A percentile compares a stretch with the other conserved stretches of the same genome.
These are phyloP conservation scores for Cyclopterus lumpus DNA, from an alignment of 2,797 vertebrate genomes.

Conservation along the genomic window DNA sequence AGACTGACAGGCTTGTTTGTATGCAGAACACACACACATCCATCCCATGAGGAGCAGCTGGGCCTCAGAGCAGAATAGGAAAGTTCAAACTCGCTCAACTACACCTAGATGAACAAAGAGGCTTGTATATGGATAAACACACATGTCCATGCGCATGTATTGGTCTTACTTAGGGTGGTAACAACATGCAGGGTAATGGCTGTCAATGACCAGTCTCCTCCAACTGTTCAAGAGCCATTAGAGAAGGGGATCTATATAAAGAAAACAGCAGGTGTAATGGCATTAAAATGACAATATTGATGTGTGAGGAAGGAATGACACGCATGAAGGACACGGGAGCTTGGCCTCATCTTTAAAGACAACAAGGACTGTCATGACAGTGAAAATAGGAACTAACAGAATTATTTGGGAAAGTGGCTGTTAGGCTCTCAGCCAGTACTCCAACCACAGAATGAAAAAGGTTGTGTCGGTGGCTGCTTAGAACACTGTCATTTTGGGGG, in stretches of 20 bases:
- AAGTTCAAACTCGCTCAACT: slow-evolving; percentile 64
- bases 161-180: slow-evolving; percentile 3
- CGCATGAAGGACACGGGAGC: slow-evolving; percentile 69
- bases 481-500: slow-evolving; percentile 9
- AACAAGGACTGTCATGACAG: slow-evolving; percentile 61
- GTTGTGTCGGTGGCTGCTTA: slow-evolving; percentile 43
- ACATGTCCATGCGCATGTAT: slow-evolving; percentile 16
- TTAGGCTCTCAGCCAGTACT: slow-evolving; percentile 74
- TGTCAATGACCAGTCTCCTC: slow-evolving; percentile 21
- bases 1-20: slow-evolving; percentile 74
- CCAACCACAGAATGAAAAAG: slow-evolving; percentile 48
- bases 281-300: slow-evolving; percentile 65
- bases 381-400: slow-evolving; percentile 74
- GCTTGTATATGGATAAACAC: slow-evolving; percentile 24
- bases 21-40: slow-evolving; percentile 76
- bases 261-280: slow-evolving; percentile 51
- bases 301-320: slow-evolving; percentile 54
- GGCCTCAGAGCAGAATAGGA: slow-evolving; percentile 60
- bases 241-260: slow-evolving; percentile 23
- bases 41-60: slow-evolving; percentile 69
- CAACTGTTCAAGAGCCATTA: slow-evolving; percentile 22
- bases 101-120: slow-evolving; percentile 56
- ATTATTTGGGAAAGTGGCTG: slow-evolving; percentile 80
- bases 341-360: slow-evolving; percentile 64
- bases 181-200: slow-evolving; percentile 20